Base-by-base conservation (phyloP, 2,113 vertebrate species). In the Hypocryptadius cinnamomeus region DNA sequence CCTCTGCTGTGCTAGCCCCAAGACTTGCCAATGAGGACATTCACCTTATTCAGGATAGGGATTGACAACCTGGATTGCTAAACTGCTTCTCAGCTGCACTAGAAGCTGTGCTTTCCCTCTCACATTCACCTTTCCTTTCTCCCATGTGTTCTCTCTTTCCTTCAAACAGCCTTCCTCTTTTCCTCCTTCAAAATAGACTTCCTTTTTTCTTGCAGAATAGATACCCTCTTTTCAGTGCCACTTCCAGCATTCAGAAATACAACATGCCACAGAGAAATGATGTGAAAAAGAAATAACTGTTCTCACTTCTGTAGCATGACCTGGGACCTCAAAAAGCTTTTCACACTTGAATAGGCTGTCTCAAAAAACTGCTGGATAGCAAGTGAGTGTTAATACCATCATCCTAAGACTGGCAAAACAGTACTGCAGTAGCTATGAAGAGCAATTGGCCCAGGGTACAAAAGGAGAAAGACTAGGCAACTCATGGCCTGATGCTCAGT, bases 291-390 rank as follows among this genome's bases (percentile, higher is more conserved):
- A 93, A 95, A 85, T 85, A 89, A 82, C 71, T 83, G 42, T 83
- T 90, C 91, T 91, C 63, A 66, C 82, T 77, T 92, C 81, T 85
- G 44, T 51, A 78, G 47, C 35, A 48, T 71, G 91, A 96, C 85
- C 85, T 42, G 30, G 80, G 81, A 94, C 56, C 60, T 93, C 72
- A 74, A 74, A 90, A 91, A 83, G 39, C 56, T 88, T 94, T 93
- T 81, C 69, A 76, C 79, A 28, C 79, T 84, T 86, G 69, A 77
- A 84, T 28, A 85, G 42, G 9, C 68, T 80, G 71, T 71, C 25
- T 88, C 51, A 80, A 70, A 94, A 94, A 94, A 63, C n/a, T 84
- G 28, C 73, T 90, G 64, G 48, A 78, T 64, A 78, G 44, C 22
- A 88, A 66, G 42, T 31, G 22, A 64, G 28, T 79, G 74, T 92